Conservation (phyloP, 2,888 invertebrate species). For the Apodemia arnacis region DNA sequence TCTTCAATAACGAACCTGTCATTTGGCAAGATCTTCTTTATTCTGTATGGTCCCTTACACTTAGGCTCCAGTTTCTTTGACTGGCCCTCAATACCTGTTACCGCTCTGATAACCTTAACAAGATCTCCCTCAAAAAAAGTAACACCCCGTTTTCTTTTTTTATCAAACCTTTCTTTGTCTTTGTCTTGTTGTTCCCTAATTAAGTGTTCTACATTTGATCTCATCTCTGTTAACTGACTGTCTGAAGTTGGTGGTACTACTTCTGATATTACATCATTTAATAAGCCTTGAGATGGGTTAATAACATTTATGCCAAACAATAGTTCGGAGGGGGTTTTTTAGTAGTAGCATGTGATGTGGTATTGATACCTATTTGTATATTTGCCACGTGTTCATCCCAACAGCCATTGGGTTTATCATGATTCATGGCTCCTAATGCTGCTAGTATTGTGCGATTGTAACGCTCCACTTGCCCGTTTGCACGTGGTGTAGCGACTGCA, state of each 20-base stretch:
- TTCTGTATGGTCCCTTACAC: slow-evolving; percentile 60
- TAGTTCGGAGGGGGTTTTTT: slow-evolving; percentile 48
- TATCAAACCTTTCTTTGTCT: slow-evolving; percentile 54
- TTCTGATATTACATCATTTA: slow-evolving; percentile 29
- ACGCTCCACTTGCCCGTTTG: too few species aligned
- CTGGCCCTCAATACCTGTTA: slow-evolving; percentile 48
- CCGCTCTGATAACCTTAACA: slow-evolving; percentile 50
- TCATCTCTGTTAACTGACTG: slow-evolving; percentile 28
- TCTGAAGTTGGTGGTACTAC: neutral
- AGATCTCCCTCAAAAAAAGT: slow-evolving; percentile 54
- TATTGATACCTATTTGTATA: slow-evolving; percentile 67
- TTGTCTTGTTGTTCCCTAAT: slow-evolving; percentile 60
- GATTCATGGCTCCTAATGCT: slow-evolving; percentile 36
- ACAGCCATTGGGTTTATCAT: slow-evolving; percentile 19
- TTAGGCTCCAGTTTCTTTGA: slow-evolving; percentile 66
- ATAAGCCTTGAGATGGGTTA: slow-evolving; percentile 4
- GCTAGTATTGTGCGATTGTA: slow-evolving; percentile 56
- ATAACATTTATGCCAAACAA: slow-evolving; percentile 36
- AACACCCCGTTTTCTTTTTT: slow-evolving; percentile 35
- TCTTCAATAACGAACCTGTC: slow-evolving; percentile 49
- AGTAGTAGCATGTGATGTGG: slow-evolving; percentile 38
- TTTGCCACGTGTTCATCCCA: slow-evolving; percentile 56
- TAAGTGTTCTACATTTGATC: slow-evolving; percentile 30
- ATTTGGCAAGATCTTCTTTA: slow-evolving; percentile 47
- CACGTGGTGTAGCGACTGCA: too few species aligned